Percentiles rank a stretch among this genome's conserved stretches.
Conservation (phyloP, 2,797 vertebrate genomes). For the Smutsia gigantea region DNA sequence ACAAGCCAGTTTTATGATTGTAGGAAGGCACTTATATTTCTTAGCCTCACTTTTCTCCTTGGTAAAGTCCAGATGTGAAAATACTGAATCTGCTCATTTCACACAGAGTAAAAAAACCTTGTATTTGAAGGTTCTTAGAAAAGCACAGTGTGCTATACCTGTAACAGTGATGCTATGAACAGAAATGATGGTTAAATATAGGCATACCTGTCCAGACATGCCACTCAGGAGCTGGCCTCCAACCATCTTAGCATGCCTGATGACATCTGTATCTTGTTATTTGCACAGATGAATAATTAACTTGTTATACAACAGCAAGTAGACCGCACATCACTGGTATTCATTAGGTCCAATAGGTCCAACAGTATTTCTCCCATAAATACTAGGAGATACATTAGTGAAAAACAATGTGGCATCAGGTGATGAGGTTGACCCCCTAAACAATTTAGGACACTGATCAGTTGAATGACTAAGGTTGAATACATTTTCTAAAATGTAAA, state of each 20-base stretch:
- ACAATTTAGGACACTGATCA: background rate
- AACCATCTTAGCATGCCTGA: background rate
- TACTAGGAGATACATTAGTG: background rate
- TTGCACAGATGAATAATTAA: background rate
- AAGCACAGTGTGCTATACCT: background rate
- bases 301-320: background rate
- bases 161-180: background rate
- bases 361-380: background rate
- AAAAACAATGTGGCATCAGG: background rate
- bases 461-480: background rate
- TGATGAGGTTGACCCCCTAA: background rate
- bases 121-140: background rate
- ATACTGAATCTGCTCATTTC: background rate
- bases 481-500: background rate
- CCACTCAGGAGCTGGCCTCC: background rate
- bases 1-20: background rate
- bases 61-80: background rate
- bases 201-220: background rate
- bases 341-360: background rate
- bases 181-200: background rate
- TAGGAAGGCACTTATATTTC: background rate
- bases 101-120: background rate
- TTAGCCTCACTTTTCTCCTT: background rate
- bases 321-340: background rate
- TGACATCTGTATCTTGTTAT: background rate